Percentiles rank a stretch among this genome's conserved stretches.
Conservation (phyloP, 2,888 invertebrate genomes). For the Lasioglossum lativentre region DNA sequence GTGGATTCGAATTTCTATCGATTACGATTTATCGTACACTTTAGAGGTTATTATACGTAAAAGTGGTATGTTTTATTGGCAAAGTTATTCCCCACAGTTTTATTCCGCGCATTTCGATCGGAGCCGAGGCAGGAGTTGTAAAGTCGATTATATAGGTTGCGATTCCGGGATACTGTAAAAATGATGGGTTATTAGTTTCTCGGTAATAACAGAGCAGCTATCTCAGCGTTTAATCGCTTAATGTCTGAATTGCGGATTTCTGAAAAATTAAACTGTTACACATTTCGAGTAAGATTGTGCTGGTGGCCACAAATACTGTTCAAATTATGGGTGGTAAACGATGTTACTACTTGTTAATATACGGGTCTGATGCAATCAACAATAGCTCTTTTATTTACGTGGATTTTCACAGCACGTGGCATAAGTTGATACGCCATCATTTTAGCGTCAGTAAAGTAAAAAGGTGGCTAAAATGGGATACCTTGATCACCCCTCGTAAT, state of each 20-base stretch:
- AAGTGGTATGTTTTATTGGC: neutral
- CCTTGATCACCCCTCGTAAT: too few relatives aligned
- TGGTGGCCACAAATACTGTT: neutral
- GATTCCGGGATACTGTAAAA: constrained; percentile 2
- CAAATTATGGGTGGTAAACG: too few relatives aligned
- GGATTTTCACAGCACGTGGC: too few relatives aligned
- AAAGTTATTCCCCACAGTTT: neutral
- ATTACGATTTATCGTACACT: constrained; percentile 33
- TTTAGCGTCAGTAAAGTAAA: too few relatives aligned
- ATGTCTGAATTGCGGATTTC: neutral
- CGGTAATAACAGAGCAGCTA: neutral
- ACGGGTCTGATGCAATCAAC: too few relatives aligned
- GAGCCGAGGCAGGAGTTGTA: constrained; percentile 5
- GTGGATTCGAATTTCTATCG: constrained; percentile 19
- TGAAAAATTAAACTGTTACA: neutral
- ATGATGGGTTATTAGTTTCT: constrained; percentile 8
- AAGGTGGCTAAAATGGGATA: too few relatives aligned
- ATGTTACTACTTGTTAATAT: too few relatives aligned
- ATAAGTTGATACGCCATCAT: too few relatives aligned
- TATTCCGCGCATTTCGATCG: constrained; percentile 3
- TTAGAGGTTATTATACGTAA: neutral
- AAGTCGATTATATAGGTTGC: constrained; percentile 19
- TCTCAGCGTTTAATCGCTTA: neutral
- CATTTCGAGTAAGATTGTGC: neutral
- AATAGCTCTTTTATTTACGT: too few relatives aligned